phyloP scores from a whole-genome alignment of 2,888 invertebrate genomes.

The Pristionchus arcanus region DNA sequence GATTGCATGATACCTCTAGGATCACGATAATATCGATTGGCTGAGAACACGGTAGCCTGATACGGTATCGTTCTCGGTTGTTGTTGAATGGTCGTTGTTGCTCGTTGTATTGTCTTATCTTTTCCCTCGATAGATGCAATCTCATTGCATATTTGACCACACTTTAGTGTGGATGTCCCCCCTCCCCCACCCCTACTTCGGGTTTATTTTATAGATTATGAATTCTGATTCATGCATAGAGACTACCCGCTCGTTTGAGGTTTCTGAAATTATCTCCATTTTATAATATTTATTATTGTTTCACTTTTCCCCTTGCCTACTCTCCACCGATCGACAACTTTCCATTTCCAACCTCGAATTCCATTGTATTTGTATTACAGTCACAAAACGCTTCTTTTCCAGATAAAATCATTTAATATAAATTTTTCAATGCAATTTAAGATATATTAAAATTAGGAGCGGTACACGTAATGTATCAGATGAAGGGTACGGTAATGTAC shows the following conservation, averaged over 20 bases:
- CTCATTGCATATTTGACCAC: background rate
- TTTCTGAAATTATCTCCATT: background rate
- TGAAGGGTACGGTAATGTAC: constrained; percentile 25
- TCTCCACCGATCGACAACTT: constrained; percentile 33
- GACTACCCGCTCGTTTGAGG: constrained; percentile 1
- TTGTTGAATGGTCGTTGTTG: constrained; percentile 29
- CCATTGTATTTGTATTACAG: constrained; percentile 33
- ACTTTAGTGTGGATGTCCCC: constrained; percentile 5
- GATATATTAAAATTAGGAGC: background rate
- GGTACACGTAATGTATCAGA: constrained; percentile 17
- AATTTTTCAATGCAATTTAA: background rate
- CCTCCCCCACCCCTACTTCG: background rate
- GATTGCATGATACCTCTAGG: background rate
- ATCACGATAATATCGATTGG: constrained; percentile 33
- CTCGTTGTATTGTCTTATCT: constrained; percentile 15
- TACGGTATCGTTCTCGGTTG: background rate
- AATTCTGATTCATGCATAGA: constrained; percentile 32
- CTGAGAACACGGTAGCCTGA: background rate
- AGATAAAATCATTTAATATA: background rate
- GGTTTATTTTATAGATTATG: constrained; percentile 16
- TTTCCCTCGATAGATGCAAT: constrained; percentile 40
- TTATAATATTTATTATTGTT: constrained; percentile 21
- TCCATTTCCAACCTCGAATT: constrained; percentile 21
- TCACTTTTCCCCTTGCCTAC: background rate
- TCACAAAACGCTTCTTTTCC: constrained; percentile 17